phyloP scores from a whole-genome alignment of 2,888 invertebrate genomes.

The Oligia fasciuncula region DNA sequence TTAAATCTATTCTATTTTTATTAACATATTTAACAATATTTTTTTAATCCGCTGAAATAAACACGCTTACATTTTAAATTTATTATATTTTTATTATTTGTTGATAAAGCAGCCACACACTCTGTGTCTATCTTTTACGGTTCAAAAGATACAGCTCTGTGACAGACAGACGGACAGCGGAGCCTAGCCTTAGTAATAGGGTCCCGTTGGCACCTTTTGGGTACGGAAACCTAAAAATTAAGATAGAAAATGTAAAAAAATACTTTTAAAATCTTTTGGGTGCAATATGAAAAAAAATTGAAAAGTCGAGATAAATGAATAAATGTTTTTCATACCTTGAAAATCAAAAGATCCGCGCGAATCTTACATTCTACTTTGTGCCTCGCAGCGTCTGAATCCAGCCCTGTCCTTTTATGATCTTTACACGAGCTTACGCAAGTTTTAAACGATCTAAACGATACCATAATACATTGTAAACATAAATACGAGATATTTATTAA shows the following conservation, averaged over 20 bases:
- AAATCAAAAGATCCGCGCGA: not conserved
- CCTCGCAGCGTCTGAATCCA: conserved; percentile 21
- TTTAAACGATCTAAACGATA: conserved; percentile 66
- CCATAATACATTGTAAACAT: conserved; percentile 62
- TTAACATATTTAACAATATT: not conserved
- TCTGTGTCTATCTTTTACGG: not conserved
- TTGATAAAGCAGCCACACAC: not conserved
- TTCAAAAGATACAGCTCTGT: not conserved
- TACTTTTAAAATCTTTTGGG: not conserved
- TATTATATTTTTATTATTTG: not conserved
- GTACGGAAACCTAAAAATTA: no score
- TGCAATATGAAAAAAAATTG: not conserved
- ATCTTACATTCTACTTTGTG: not conserved
- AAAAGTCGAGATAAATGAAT: no score
- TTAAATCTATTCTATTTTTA: not conserved
- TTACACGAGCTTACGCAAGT: conserved; percentile 71
- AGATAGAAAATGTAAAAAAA: not conserved
- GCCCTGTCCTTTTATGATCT: conserved; percentile 65
- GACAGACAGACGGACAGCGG: not conserved
- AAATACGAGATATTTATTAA: conserved; percentile 66
- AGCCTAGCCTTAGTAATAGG: no score
- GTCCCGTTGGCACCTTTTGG: no score
- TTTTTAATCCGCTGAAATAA: not conserved
- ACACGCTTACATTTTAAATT: not conserved
- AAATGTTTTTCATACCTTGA: not conserved